Base-by-base conservation (phyloP, 2,113 vertebrate genomes). In the Scomber colias region DNA sequence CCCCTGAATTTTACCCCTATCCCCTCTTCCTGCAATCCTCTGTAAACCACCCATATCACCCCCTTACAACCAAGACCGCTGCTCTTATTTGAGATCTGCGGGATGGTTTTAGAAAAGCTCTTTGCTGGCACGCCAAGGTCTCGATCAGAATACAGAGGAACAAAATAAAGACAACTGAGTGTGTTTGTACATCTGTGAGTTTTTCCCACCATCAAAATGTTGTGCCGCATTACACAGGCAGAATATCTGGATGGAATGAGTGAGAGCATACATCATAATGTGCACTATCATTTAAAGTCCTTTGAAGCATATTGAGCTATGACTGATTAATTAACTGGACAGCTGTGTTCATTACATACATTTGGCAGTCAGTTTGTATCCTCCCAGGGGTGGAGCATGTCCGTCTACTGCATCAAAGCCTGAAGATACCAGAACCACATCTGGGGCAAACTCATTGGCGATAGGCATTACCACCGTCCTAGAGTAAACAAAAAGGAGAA, bases 401-500 rank as follows among this genome's bases (percentile, higher is more conserved):
- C 98, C 98, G 67, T 99, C 97, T 56, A 99, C 97, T 0, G 97
- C 97, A 11, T 99, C 98, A 3, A 99, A 99, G 68, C 98, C 98
- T 0, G 98, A 98, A 0, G 98, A 99, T 19, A 99, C 98, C 93
- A 99, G 95, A 84, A 99, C 97, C 73, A 99, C 91, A 0, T 99
- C 98, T 0, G 98, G 98, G 62, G 97, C 95, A 71, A 99, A 99
- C 90, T 99, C 97, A 0, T 95, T 96, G 72, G 98, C 97, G 9
- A 99, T 97, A 0, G 98, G 98, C 97, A 99, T 98, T 79, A 99
- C 97, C 79, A 99, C 96, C 2, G 96, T 97, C 85, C 98, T 96
- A 75, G 51, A 79, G 72, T n/a, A 74, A 80, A 1, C 21, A 71
- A 51, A 1, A 55, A 35, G 2, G 14, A 19, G 40, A 19, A 74